Evolutionary conservation across 2,888 invertebrate genomes (phyloP).

Genomic region (Erebia ligea): DNA sequence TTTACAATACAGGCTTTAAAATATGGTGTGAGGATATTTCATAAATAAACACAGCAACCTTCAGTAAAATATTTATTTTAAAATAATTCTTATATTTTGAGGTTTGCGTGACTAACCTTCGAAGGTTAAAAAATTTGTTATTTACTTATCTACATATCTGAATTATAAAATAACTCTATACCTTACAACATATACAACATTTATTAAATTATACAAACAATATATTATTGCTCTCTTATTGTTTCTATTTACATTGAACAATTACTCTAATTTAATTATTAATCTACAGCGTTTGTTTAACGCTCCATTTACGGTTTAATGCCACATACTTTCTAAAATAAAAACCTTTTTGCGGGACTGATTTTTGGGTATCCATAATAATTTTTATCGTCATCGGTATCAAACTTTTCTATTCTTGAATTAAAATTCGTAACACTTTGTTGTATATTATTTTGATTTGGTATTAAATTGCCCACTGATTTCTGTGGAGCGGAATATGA

Average conservation of each 20-base stretch:
- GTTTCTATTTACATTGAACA: neutral
- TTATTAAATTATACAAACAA: neutral
- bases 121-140: too few species aligned
- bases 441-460: slow-evolving; percentile 46
- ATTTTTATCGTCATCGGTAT: slow-evolving; percentile 48
- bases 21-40: neutral
- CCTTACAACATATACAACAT: neutral
- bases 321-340: slow-evolving; percentile 21
- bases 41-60: neutral
- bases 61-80: neutral
- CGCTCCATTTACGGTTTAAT: too few species aligned
- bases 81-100: too few species aligned
- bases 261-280: neutral
- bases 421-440: slow-evolving; percentile 51
- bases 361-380: slow-evolving; percentile 60
- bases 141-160: too few species aligned
- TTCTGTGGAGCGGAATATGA: slow-evolving; percentile 74
- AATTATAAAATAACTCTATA: too few species aligned
- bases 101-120: too few species aligned
- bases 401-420: slow-evolving; percentile 67
- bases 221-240: neutral
- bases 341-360: slow-evolving; percentile 60
- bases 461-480: slow-evolving; percentile 64
- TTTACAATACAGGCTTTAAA: too few species aligned
- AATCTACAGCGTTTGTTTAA: neutral